phyloP scores from a whole-genome alignment of 2,113 vertebrate species.

The Menidia beryllina region DNA sequence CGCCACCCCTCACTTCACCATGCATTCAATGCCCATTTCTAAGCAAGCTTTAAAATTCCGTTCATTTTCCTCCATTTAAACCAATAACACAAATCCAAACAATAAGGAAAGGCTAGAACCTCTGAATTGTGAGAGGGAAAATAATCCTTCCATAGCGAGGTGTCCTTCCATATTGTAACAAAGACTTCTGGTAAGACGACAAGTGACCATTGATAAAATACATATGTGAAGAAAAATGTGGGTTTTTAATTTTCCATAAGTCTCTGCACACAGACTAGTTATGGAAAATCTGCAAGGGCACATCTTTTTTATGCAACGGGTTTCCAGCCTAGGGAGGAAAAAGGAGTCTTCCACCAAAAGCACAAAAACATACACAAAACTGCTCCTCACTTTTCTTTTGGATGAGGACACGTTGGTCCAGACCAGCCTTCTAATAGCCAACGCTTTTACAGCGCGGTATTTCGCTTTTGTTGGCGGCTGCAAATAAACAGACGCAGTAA shows the following conservation, averaged over 20 bases:
- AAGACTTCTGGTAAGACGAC: neutral
- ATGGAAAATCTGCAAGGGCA: neutral
- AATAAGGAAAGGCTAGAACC: neutral
- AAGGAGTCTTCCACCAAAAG: conserved; percentile 19
- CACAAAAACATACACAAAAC: conserved; percentile 16
- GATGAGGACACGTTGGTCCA: conserved; percentile 29
- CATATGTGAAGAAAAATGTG: too few relatives aligned
- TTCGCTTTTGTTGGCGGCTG: conserved; percentile 19
- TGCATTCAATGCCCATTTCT: too few relatives aligned
- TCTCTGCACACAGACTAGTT: too few relatives aligned
- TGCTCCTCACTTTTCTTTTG: conserved; percentile 30
- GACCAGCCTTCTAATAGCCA: conserved; percentile 32
- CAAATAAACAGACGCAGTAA: conserved; percentile 24
- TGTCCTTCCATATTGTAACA: neutral
- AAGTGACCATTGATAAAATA: too few relatives aligned
- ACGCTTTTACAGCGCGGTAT: conserved; percentile 36
- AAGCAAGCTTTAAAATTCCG: too few relatives aligned
- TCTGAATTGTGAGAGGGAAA: neutral
- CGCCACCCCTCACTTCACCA: too few relatives aligned
- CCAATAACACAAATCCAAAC: too few relatives aligned
- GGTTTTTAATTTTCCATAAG: too few relatives aligned
- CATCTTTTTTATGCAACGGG: neutral
- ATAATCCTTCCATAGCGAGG: neutral
- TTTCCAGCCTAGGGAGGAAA: conserved; percentile 27
- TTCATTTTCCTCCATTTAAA: too few relatives aligned